Evolutionary conservation across 2,888 invertebrate species (phyloP), one percentile per base, ranked within the genome.

Genomic region (Scaeva pyrastri): DNA sequence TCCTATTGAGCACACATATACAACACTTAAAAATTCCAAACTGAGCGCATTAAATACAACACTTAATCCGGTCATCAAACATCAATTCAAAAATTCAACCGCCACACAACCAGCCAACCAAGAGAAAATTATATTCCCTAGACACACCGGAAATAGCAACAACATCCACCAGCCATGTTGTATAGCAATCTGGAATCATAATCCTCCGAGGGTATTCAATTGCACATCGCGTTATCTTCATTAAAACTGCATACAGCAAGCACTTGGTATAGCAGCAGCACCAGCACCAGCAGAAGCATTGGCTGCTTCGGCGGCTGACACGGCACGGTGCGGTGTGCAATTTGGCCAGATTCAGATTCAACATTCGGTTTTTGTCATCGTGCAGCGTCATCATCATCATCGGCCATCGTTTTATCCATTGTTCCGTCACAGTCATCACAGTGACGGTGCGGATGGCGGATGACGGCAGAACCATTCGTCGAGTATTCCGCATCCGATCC

Each of bases 121-220:
- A 41, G 58, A 39, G 26, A 45, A 48, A 66, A 66, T 19, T 31
- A 19, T 11, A 52, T 72, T 76, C 64, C 77, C 66, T 52, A n/a
- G 48, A 39, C 43, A 70, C 76, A 86, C 86, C 86, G 86, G 86
- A 86, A 82, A 71, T 86, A 70, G 70, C 73, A 70, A 77, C 73
- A 74, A 82, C 74, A 74, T 77, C 82, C 78, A 75, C 70, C 36
- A n/a, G n/a, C 14, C 19, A 12, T n/a, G 7, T 2, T 2, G 21
- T 14, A 26, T 19, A 50, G 48, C 72, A 72, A 71, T 84, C 79
- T 64, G 73, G 48, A 10, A 68, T 56, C 55, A 77, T 86, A 86
- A 86, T 86, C 86, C 81, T 78, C 77, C 1, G 73, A 71, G 86
- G 81, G 82, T 74, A 82, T 86, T 86, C 86, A 86, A 86, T 81